These are phyloP conservation scores for Oreochromis niloticus DNA, from an alignment of 2,113 vertebrate genomes.

Conservation along the genomic window DNA sequence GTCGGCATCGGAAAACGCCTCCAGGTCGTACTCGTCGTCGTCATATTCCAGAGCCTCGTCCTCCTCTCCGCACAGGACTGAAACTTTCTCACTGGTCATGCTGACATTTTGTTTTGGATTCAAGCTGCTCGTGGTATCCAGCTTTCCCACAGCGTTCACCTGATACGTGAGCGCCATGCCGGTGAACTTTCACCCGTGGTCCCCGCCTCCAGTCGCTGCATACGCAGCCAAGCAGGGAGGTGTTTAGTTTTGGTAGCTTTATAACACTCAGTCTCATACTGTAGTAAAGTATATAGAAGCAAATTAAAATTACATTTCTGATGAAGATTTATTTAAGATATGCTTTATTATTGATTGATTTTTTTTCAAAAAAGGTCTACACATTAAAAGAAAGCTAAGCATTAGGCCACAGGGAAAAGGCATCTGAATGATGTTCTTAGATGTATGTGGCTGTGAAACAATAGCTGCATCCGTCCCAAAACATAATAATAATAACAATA, in stretches of 20 bases:
- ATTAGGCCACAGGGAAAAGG: not conserved
- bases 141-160: conserved; percentile 56
- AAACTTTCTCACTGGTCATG: not conserved
- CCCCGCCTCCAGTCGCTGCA: not conserved
- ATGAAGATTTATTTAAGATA: not conserved
- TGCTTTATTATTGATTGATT: not conserved
- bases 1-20: conserved; percentile 53
- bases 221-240: not conserved
- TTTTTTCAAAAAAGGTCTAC: not conserved
- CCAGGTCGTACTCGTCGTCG: conserved; percentile 61
- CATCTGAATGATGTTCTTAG: not conserved
- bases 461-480: not conserved
- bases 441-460: not conserved
- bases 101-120: not conserved
- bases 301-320: not conserved
- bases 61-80: not conserved
- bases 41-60: conserved; percentile 33
- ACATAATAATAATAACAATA: too few relatives aligned
- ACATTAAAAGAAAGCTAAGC: not conserved
- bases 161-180: conserved; percentile 60
- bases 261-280: not conserved
- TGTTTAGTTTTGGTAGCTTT: not conserved
- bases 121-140: not conserved
- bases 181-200: conserved; percentile 53
- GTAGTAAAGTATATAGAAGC: not conserved